Conservation (phyloP, 2,113 vertebrate genomes). For the Serilophus lunatus region DNA sequence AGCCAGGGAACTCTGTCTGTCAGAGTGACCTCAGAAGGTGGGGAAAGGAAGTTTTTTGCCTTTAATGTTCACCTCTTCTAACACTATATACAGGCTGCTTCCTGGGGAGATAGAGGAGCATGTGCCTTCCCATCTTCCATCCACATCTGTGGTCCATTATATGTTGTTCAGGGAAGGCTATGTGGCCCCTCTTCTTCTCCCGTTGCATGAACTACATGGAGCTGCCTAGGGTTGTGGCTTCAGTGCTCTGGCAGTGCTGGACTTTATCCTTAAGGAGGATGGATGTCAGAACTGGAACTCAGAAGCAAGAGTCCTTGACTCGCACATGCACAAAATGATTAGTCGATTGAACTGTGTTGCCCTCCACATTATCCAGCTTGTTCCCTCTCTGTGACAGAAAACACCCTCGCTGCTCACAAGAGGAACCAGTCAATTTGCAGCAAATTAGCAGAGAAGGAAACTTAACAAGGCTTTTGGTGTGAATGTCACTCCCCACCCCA, state of each 20-base stretch:
- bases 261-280: neutral
- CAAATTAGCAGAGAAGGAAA: neutral
- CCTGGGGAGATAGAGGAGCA: no score
- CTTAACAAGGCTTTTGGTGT: neutral
- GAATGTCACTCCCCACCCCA: neutral
- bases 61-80: neutral
- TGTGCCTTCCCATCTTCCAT: neutral
- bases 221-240: neutral
- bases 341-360: rapidly evolving
- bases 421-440: neutral
- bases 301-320: neutral
- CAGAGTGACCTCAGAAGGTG: neutral
- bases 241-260: neutral
- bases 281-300: neutral
- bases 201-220: rapidly evolving
- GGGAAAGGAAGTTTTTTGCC: neutral
- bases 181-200: rapidly evolving
- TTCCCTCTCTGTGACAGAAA: rapidly evolving
- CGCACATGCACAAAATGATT: neutral
- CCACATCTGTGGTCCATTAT: rapidly evolving
- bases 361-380: neutral
- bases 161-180: neutral
- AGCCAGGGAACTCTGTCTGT: neutral
- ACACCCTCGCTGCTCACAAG: neutral
- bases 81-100: rapidly evolving